Percentiles rank a stretch among this genome's conserved stretches.
phyloP scores from a whole-genome alignment of 1,140 invertebrate genomes.

The Ceratitis capitata region DNA sequence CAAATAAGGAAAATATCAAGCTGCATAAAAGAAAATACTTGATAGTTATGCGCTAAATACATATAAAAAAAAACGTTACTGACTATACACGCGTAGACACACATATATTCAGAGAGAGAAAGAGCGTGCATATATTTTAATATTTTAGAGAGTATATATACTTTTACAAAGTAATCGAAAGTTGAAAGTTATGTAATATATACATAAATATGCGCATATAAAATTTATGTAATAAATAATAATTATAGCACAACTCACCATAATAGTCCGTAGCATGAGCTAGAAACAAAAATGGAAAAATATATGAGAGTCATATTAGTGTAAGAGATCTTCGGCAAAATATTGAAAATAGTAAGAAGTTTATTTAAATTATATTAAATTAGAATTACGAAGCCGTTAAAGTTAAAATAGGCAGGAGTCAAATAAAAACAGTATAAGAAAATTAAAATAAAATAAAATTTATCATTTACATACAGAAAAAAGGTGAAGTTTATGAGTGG shows the following conservation, averaged over 20 bases:
- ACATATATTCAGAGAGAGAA: slow-evolving; percentile 42
- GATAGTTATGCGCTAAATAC: slow-evolving; percentile 5
- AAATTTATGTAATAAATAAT: slow-evolving; percentile 31
- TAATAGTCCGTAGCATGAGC: slow-evolving; percentile 98
- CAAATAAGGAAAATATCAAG: background rate
- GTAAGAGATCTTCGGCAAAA: background rate
- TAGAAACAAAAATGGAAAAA: slow-evolving; percentile 66
- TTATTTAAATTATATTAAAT: background rate
- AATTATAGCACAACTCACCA: slow-evolving; percentile 84
- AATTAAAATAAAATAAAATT: background rate
- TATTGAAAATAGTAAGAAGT: background rate
- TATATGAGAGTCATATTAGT: slow-evolving; percentile 17
- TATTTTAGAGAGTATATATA: slow-evolving; percentile 45
- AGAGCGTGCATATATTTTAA: too few species aligned
- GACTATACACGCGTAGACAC: slow-evolving; percentile 35
- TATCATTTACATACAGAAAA: background rate
- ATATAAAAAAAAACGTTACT: slow-evolving; percentile 20
- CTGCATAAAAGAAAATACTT: background rate
- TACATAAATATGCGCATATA: background rate
- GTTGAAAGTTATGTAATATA: background rate
- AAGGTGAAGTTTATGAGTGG: background rate
- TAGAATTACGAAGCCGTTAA: background rate
- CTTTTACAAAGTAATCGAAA: too few species aligned
- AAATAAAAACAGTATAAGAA: background rate
- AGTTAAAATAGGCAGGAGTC: background rate